Evolutionary conservation across 2,888 invertebrate species (phyloP).

Genomic region (Eudemis profundana): DNA sequence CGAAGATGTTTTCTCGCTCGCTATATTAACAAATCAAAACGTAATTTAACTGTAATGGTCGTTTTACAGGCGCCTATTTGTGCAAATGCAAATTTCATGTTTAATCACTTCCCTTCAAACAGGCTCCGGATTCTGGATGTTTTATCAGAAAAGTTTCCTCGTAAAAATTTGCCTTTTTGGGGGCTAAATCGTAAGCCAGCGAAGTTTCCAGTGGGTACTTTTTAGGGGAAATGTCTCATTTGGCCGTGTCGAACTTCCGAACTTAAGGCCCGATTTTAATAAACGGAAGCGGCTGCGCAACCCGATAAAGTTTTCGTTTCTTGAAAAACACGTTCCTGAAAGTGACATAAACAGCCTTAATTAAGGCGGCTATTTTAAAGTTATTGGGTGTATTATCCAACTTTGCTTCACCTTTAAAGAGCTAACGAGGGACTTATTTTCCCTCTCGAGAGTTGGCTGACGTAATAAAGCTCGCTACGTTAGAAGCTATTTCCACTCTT

Average conservation of each 20-base stretch:
- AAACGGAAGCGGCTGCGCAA: conserved; percentile 56
- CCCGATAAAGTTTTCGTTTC: conserved; percentile 42
- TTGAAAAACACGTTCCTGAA: conserved; percentile 32
- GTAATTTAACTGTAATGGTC: conserved; percentile 28
- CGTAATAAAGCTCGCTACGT: conserved; percentile 1
- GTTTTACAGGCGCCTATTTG: conserved; percentile 60
- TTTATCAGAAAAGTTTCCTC: conserved; percentile 73
- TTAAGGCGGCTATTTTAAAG: conserved; percentile 28
- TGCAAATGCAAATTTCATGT: conserved; percentile 68
- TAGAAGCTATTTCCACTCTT: conserved; percentile 11
- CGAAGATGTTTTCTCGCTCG: background rate
- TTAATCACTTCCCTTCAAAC: conserved; percentile 63
- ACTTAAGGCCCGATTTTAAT: conserved; percentile 72
- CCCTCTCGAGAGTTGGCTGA: background rate
- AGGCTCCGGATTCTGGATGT: conserved; percentile 56
- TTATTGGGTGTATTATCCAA: conserved; percentile 16
- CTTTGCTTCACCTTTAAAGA: conserved; percentile 12
- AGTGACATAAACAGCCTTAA: conserved; percentile 41
- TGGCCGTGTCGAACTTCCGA: conserved; percentile 62
- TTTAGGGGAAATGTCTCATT: conserved; percentile 64
- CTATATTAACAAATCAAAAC: background rate
- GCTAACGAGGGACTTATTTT: conserved; percentile 8
- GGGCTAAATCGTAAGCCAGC: conserved; percentile 68
- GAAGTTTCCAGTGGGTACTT: conserved; percentile 61
- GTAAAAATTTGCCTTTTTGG: conserved; percentile 70